Base-by-base conservation (phyloP, 1,140 invertebrate genomes). In the Myzus persicae region DNA sequence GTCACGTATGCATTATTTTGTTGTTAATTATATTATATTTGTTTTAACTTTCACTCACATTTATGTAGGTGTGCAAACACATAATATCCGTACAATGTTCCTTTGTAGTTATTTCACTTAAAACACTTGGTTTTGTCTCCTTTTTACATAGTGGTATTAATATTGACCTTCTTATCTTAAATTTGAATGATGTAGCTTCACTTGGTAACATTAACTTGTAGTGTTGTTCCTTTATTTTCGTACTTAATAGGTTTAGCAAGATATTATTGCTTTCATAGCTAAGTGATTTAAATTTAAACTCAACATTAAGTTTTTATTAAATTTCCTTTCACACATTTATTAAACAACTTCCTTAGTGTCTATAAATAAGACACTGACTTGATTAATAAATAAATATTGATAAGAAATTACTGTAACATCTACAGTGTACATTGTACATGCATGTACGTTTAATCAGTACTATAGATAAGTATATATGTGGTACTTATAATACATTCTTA, bases 11-110 rank as follows among this genome's bases (percentile, higher is more conserved):
- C 5, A 67, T 85, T 54, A 48, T 88, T 91, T 48, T 48, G 5
- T 4, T 31, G 31, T 31, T 59, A 44, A 24, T 48, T 91, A n/a
- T 96, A 59, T 42, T 59, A 9, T 40, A 40, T 84, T 40, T 82
- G 6, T 82, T 2, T 84, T 26, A 24, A 40, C 22, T 82, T 36
- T 14, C n/a, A 36, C 6, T 46, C 18, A 20, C 4, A 88, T 88
- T 48, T 48, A 88, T 84, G 0, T 44, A 31, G 31, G 4, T 76
- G 4, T 76, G 1, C 31, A 76, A 76, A 76, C 5, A 2, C 31
- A 76, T 3, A 18, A n/a, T n/a, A 76, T n/a, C 11, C 14, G 20
- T n/a, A 76, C 2, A n/a, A 76, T 76, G 14, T 76, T 0, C 0
- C 4, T 51, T 76, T 76, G 59, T 76, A 76, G 59, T 76, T 76